These are phyloP conservation scores for Eurosta solidaginis DNA, from an alignment of 1,140 invertebrate species.

Conservation along the genomic window DNA sequence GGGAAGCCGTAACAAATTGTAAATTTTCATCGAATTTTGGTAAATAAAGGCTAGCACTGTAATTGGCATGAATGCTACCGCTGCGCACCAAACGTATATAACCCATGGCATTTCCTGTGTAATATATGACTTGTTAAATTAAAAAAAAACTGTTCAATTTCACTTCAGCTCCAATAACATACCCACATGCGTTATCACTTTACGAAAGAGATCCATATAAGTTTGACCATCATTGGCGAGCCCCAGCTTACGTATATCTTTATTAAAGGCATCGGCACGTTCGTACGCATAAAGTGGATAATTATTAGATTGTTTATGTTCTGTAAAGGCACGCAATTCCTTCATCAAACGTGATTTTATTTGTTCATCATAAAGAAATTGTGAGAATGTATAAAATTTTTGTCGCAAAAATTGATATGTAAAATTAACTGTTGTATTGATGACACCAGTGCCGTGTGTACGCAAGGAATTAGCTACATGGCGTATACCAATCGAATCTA, in stretches of 20 bases:
- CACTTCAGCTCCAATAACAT: constrained; percentile 38
- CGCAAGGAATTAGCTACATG: constrained; percentile 97
- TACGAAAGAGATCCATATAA: constrained; percentile 92
- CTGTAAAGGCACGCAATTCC: constrained; percentile 78
- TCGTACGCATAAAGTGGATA: constrained; percentile 80
- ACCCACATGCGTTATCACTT: constrained; percentile 91
- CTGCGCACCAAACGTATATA: constrained; percentile 94
- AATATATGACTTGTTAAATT: not conserved
- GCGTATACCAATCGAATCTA: constrained; percentile 94
- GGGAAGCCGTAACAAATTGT: constrained; percentile 65
- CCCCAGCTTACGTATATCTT: constrained; percentile 88
- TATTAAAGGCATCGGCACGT: constrained; percentile 93
- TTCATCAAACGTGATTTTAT: constrained; percentile 94
- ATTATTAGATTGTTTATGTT: constrained; percentile 60
- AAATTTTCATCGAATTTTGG: constrained; percentile 79
- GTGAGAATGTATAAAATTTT: constrained; percentile 94
- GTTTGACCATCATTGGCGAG: constrained; percentile 80
- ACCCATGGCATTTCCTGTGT: constrained; percentile 88
- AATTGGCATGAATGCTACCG: constrained; percentile 89
- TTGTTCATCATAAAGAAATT: constrained; percentile 98
- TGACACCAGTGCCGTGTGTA: constrained; percentile 96
- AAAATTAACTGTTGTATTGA: constrained; percentile 97
- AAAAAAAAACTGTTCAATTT: not conserved
- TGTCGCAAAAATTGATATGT: constrained; percentile 95
- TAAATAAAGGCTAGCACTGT: constrained; percentile 88